Evolutionary conservation across 2,888 invertebrate species (phyloP).

Genomic region (Acanthosoma haemorrhoidale): DNA sequence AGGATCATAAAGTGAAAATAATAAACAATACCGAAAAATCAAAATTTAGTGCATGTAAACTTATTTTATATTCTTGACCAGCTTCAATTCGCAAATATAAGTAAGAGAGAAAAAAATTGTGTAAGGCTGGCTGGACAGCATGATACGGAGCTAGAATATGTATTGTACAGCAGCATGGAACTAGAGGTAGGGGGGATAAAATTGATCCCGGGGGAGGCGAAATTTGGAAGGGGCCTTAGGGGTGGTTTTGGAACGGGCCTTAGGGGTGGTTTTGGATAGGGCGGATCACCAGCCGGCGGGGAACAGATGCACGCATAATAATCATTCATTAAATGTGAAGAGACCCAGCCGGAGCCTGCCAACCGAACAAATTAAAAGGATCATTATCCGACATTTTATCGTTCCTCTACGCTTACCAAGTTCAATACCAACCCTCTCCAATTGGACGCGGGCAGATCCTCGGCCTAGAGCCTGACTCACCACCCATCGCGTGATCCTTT

Average conservation of each 20-base stretch:
- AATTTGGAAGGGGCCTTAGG: constrained; percentile 1
- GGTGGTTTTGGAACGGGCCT: not conserved
- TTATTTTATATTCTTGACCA: too few species aligned
- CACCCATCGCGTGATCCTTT: too few species aligned
- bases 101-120: too few species aligned
- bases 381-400: not conserved
- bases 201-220: constrained; percentile 1
- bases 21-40: too few species aligned
- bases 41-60: too few species aligned
- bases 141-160: too few species aligned
- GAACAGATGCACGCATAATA: not conserved
- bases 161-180: not conserved
- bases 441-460: not conserved
- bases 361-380: constrained; percentile 8
- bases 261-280: not conserved
- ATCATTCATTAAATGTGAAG: constrained; percentile 2
- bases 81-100: too few species aligned
- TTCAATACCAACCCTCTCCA: not conserved
- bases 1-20: too few species aligned
- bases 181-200: not conserved
- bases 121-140: too few species aligned
- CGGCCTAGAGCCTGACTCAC: constrained; percentile 2
- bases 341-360: not conserved
- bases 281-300: not conserved
- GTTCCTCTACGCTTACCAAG: too few species aligned